Evolutionary conservation across 1,140 invertebrate genomes (phyloP).

Genomic region (Drosophila kepulauana): DNA sequence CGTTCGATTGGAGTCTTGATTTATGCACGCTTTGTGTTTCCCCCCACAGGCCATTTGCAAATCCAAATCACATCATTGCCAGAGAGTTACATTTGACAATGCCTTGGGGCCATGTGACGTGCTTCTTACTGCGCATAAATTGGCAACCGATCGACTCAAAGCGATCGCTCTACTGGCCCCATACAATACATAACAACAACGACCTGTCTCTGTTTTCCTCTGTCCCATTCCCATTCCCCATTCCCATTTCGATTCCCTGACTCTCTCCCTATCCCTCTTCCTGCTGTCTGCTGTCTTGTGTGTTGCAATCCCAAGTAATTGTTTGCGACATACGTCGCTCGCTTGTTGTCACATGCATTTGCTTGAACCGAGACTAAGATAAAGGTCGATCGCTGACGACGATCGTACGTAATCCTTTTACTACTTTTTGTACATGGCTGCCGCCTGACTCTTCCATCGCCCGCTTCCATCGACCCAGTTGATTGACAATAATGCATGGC

Average conservation of each 20-base stretch:
- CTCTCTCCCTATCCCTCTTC: not conserved
- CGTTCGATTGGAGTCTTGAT: conserved; percentile 66
- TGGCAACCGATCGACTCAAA: conserved; percentile 53
- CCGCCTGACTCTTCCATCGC: conserved; percentile 14
- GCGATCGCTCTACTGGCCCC: conserved; percentile 26
- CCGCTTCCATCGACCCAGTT: conserved; percentile 51
- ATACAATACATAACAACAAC: conserved; percentile 23
- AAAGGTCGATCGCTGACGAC: conserved; percentile 68
- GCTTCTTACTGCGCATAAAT: conserved; percentile 72
- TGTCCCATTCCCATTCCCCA: conserved; percentile 11
- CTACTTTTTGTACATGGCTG: conserved; percentile 61
- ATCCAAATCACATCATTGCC: conserved; percentile 82
- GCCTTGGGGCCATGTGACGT: conserved; percentile 63
- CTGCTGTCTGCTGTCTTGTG: conserved; percentile 44
- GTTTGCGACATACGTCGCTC: conserved; percentile 83
- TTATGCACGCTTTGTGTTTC: conserved; percentile 76
- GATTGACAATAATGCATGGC: conserved; percentile 84
- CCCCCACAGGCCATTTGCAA: conserved; percentile 72
- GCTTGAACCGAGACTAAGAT: conserved; percentile 50
- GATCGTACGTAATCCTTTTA: conserved; percentile 74
- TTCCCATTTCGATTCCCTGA: conserved; percentile 4
- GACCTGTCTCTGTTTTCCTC: conserved; percentile 1
- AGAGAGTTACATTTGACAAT: conserved; percentile 78
- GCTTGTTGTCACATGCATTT: conserved; percentile 78
- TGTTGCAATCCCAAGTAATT: conserved; percentile 83